Conservation (phyloP, 2,888 invertebrate species). For the Drosophila flavopinicola region DNA sequence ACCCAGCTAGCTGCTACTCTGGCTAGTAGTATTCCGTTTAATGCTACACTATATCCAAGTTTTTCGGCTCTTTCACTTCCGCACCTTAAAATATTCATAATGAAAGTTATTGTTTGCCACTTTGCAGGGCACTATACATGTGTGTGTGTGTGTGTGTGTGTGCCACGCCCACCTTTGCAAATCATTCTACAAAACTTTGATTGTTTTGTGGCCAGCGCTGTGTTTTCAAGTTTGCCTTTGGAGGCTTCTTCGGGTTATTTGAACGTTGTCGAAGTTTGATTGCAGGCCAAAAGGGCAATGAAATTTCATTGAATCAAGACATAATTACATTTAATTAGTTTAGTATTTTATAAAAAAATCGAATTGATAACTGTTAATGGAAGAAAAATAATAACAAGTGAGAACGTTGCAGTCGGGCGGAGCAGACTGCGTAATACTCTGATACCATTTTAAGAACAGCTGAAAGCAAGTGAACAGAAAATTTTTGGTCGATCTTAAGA, state of each 20-base stretch:
- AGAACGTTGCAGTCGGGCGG: too few species aligned
- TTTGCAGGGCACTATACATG: constrained; percentile 19
- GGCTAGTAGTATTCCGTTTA: too few species aligned
- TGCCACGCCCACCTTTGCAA: constrained; percentile 30
- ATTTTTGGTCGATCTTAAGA: too few species aligned
- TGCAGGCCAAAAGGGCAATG: constrained; percentile 27
- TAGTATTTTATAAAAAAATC: constrained; percentile 1
- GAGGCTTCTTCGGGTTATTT: constrained; percentile 41
- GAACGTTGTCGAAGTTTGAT: constrained; percentile 40
- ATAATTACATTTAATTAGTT: constrained; percentile 26
- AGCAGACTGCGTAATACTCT: too few species aligned
- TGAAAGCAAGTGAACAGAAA: too few species aligned
- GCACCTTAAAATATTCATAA: constrained; percentile 70
- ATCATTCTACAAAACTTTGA: constrained; percentile 51
- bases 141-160: constrained; percentile 19
- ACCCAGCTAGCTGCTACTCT: constrained; percentile 10
- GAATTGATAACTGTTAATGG: neutral
- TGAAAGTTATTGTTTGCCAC: constrained; percentile 74
- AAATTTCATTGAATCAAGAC: constrained; percentile 16
- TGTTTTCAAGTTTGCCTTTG: constrained; percentile 49
- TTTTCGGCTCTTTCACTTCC: constrained; percentile 41
- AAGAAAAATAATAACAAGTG: too few species aligned
- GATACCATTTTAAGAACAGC: too few species aligned
- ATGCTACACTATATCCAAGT: neutral
- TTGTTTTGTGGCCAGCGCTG: constrained; percentile 65